Percentiles rank a stretch among this genome's conserved stretches.
phyloP scores from a whole-genome alignment of 2,113 vertebrate species.

The Hippocampus zosterae region DNA sequence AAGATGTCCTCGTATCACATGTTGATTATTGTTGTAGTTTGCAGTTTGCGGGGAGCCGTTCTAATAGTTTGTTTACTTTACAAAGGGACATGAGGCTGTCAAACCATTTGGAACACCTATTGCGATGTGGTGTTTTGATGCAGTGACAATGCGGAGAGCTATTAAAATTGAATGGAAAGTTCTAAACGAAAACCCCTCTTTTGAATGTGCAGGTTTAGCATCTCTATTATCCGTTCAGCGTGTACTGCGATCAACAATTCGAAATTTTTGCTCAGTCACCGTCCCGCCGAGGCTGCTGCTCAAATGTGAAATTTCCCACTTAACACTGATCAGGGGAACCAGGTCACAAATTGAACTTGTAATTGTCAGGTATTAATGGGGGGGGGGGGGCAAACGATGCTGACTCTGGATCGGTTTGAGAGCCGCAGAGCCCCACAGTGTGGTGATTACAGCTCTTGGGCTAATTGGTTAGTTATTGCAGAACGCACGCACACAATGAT shows the following conservation, averaged over 20 bases:
- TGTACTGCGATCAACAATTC: not conserved
- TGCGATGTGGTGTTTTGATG: no score
- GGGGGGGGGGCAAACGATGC: slow-evolving; percentile 41
- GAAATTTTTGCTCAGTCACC: not conserved
- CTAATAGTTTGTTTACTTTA: no score
- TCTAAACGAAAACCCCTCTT: not conserved
- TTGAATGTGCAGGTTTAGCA: not conserved
- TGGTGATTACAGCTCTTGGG: not conserved
- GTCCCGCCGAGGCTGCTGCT: slow-evolving; percentile 29
- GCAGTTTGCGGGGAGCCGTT: no score
- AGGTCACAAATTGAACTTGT: slow-evolving; percentile 47
- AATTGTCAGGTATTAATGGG: slow-evolving; percentile 24
- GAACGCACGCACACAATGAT: not conserved
- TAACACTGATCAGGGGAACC: slow-evolving; percentile 45
- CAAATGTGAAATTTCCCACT: slow-evolving; percentile 35
- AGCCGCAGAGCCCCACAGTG: slow-evolving; percentile 17
- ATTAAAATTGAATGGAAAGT: not conserved
- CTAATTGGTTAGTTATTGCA: not conserved
- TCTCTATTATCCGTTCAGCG: not conserved
- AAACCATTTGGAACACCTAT: no score
- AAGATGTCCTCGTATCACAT: no score
- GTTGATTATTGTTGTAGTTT: no score
- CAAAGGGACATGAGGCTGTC: no score
- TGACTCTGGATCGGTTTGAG: slow-evolving; percentile 43
- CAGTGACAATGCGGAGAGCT: no score